A percentile compares a stretch with the other conserved stretches of the same genome.
Conservation (phyloP, 2,888 invertebrate genomes). For the Nezara viridula region DNA sequence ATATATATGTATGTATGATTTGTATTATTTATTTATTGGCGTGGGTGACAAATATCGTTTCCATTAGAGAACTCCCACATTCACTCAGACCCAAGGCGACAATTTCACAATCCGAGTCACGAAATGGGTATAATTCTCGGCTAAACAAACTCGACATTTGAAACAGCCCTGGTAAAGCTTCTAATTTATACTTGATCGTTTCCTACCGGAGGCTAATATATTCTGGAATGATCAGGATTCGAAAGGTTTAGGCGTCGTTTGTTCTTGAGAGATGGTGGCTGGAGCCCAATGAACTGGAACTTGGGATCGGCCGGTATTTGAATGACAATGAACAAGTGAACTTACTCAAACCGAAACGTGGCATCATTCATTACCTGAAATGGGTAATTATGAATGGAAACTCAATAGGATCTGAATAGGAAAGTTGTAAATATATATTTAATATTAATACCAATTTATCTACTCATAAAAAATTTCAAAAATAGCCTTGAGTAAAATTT, state of each 20-base stretch:
- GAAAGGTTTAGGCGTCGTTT: conserved; percentile 42
- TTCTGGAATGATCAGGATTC: conserved; percentile 21
- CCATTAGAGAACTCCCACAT: conserved; percentile 25
- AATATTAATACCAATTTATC: no score
- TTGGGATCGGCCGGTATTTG: background rate
- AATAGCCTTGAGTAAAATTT: no score
- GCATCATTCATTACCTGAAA: background rate
- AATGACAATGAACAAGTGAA: conserved; percentile 22
- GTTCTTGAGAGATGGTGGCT: conserved; percentile 3
- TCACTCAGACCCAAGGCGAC: conserved; percentile 29
- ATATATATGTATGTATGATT: background rate
- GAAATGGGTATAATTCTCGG: conserved; percentile 3
- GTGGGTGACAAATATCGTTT: conserved; percentile 17
- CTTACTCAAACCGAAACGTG: background rate
- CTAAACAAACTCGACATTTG: conserved; percentile 33
- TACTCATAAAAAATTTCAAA: no score
- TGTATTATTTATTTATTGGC: background rate
- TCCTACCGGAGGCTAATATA: conserved; percentile 21
- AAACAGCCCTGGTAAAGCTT: conserved; percentile 8
- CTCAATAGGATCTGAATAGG: background rate
- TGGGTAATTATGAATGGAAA: background rate
- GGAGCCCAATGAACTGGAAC: conserved; percentile 10
- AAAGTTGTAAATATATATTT: background rate
- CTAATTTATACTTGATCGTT: conserved; percentile 41
- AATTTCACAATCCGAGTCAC: conserved; percentile 44